Conservation (phyloP, 2,888 invertebrate species). For the Euzophera pinguis region DNA sequence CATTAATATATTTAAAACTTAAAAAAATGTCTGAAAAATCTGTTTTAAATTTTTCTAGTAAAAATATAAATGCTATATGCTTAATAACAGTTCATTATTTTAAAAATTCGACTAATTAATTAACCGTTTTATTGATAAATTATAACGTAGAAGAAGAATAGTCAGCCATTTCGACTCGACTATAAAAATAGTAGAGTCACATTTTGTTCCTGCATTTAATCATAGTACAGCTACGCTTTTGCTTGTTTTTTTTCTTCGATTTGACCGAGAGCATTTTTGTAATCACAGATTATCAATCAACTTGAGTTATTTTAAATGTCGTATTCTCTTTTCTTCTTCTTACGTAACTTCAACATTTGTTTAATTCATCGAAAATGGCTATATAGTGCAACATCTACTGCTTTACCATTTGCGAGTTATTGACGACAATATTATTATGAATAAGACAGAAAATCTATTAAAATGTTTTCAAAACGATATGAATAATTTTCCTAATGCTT, state of each 20-base stretch:
- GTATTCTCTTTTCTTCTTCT: too few species aligned
- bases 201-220: neutral
- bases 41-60: neutral
- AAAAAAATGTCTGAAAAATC: neutral
- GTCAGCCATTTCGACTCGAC: too few species aligned
- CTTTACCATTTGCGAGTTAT: neutral
- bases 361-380: too few species aligned
- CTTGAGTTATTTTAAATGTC: too few species aligned
- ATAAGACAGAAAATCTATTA: neutral
- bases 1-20: neutral
- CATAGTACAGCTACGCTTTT: too few species aligned
- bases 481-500: constrained; percentile 8
- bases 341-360: too few species aligned
- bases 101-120: neutral
- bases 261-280: too few species aligned
- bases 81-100: neutral
- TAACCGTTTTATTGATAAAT: neutral
- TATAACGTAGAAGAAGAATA: too few species aligned
- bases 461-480: neutral
- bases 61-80: neutral
- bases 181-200: neutral
- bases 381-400: too few species aligned
- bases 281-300: too few species aligned
- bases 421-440: neutral
- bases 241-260: too few species aligned